Evolutionary conservation across 2,797 vertebrate genomes (phyloP), one percentile per base, ranked within the genome.

Genomic region (Eulemur mongoz): DNA sequence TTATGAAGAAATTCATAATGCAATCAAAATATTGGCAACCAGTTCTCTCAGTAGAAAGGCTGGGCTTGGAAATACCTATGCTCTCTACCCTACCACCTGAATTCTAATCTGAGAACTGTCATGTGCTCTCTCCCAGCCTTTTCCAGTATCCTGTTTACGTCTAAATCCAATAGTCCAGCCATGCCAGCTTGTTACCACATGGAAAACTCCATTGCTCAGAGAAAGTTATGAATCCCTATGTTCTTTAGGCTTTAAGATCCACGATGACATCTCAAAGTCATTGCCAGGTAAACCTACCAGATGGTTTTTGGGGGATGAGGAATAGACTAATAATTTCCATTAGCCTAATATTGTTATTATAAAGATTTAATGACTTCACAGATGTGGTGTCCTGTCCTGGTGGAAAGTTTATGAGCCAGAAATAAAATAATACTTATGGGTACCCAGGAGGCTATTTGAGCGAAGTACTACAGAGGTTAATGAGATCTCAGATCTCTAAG

Each of bases 251-350:
- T 98, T 98, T 98, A 73, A 52, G 94, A 97, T 97, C 73, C 96
- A 96, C 97, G 95, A 96, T 96, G 97, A 97, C 95, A 98, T 98
- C 98, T 97, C 97, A 84, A 96, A 98, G 97, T 81, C 65, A 59
- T 94, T 97, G 96, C 97, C 97, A 98, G 98, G 98, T 94, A 98
- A 98, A 90, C 87, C 91, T 97, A 97, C 82, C 97, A 98, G 96
- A 94, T 97, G 97, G 76, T 95, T 97, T 97, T 95, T 88, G 84
- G 93, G 94, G 92, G 89, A 96, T 40, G 82, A 97, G 10, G 89
- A 97, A 81, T 82, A 93, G 91, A 96, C 89, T 92, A 98, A 98
- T 97, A 79, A 95, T 98, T 98, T 98, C 98, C 98, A 98, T 97
- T 96, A 97, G 97, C 1, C 0, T 92, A 96, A 97, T 95, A 97